A percentile compares a stretch with the other conserved stretches of the same genome.
phyloP scores from a whole-genome alignment of 53 echinoderm and acorn worm genomes.

The Antedon mediterranea region DNA sequence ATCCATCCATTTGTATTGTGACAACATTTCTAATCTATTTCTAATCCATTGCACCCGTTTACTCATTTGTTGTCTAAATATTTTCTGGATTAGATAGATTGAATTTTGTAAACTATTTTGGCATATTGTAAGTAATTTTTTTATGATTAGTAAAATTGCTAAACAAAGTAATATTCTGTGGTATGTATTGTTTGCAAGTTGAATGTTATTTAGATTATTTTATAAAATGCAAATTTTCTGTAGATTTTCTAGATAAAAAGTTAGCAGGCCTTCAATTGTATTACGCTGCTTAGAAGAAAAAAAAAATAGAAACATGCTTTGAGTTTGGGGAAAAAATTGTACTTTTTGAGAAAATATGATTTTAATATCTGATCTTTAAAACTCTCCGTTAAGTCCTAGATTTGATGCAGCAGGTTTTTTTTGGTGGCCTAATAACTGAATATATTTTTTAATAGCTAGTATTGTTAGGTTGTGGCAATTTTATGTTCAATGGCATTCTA shows the following conservation, averaged over 20 bases:
- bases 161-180: background rate
- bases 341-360: background rate
- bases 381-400: background rate
- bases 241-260: background rate
- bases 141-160: conserved; percentile 1
- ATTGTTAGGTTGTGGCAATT: background rate
- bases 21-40: background rate
- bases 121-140: background rate
- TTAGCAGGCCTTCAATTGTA: background rate
- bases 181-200: background rate
- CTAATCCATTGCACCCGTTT: too few species aligned
- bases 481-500: background rate
- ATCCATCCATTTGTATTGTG: too few species aligned
- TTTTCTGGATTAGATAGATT: background rate
- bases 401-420: background rate
- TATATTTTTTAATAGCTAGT: background rate
- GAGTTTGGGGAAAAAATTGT: background rate
- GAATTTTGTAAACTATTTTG: conserved; percentile 1
- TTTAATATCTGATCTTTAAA: background rate
- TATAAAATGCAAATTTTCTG: background rate
- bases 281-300: background rate
- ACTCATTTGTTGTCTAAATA: background rate
- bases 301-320: background rate
- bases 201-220: background rate
- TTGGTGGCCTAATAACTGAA: background rate